Base-by-base conservation (phyloP, 2,797 vertebrate genomes). In the Galagoides demidoff region DNA sequence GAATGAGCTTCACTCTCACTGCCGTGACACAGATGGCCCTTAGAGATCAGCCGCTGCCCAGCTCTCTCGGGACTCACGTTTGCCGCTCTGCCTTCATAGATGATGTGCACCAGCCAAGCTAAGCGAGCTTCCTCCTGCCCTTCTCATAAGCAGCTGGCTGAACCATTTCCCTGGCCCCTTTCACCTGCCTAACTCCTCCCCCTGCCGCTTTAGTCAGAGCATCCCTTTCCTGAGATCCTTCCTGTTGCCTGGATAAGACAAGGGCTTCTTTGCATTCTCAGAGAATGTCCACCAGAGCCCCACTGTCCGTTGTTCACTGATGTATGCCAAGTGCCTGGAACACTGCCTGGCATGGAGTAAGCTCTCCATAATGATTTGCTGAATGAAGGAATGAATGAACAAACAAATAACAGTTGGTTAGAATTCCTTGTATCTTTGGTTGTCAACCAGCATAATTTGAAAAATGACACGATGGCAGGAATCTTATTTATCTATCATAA, bases 21-120 rank as follows among this genome's bases (percentile, higher is more conserved):
- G 11, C 16, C 0, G 2, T 2, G 39, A 6, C 31, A 49, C 31
- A 43, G 73, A 17, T 0, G 12, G n/a, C n/a, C 23, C 9, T 87
- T 76, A 78, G 22, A 27, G 39, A 57, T 77, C 14, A 10, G 37
- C 11, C 17, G 64, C 71, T 25, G 22, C 9, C 45, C 63, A 63
- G 61, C n/a, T 31, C 37, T 89, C 37, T 89, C 39, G 17, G 55
- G 81, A 57, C 37, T 78, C 57, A 6, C 14, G n/a, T 82, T 68
- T 86, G 86, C 13, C 17, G 4, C 3, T 29, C 63, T 84, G 79
- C 14, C 45, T 45, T 74, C 52, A 77, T 7, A 20, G 0, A 1
- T 37, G 63, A 61, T 2, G 31, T 9, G 20, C 11, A 5, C 27
- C 52, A 22, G 34, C 25, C 20, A 7, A 11, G 17, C 31, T 5